phyloP scores from a whole-genome alignment of 2,113 vertebrate genomes.

The Cromileptes altivelis region DNA sequence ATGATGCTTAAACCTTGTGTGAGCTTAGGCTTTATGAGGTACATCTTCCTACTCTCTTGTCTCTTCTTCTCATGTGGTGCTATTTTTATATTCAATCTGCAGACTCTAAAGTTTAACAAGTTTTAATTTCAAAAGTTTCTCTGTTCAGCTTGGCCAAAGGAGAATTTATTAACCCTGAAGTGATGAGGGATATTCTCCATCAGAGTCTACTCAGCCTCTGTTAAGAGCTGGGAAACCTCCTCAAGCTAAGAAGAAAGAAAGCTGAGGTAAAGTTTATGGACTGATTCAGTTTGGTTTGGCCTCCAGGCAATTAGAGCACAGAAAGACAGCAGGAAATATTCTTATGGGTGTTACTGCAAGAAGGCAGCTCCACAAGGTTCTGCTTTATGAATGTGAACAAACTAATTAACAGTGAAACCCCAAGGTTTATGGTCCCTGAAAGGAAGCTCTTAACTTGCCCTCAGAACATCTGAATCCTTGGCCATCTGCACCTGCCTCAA shows the following conservation, averaged over 20 bases:
- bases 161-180: conserved; percentile 20
- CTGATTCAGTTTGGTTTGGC: background rate
- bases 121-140: conserved; percentile 22
- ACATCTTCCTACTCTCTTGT: conserved; percentile 4
- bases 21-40: background rate
- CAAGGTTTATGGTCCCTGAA: background rate
- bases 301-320: background rate
- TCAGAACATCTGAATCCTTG: background rate
- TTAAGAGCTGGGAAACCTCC: conserved; percentile 35
- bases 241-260: conserved; percentile 22
- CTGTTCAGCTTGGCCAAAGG: conserved; percentile 3
- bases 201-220: background rate
- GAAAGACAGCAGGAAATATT: background rate
- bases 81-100: conserved; percentile 27
- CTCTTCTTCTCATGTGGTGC: background rate
- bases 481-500: too few relatives aligned
- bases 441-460: background rate
- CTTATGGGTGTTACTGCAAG: background rate
- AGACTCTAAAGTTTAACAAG: conserved; percentile 4
- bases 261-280: conserved; percentile 11
- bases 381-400: background rate
- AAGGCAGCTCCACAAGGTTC: background rate
- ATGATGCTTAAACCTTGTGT: conserved; percentile 5
- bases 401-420: conserved; percentile 3
- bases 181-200: conserved; percentile 13